Conservation (phyloP, 2,888 invertebrate species). For the Harpalus rufipes region DNA sequence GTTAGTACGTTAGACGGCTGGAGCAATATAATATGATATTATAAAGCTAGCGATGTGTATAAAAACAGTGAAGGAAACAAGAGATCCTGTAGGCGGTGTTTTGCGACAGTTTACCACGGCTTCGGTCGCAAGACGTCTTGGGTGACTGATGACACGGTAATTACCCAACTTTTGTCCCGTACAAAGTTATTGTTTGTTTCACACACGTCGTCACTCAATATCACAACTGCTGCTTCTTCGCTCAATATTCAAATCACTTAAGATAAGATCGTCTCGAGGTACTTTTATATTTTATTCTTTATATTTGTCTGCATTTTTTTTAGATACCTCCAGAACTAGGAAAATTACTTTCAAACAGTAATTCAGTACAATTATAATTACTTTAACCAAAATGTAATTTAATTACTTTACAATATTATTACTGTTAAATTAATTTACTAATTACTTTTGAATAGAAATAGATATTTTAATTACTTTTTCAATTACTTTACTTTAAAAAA, state of each 20-base stretch:
- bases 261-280: background rate
- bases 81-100: slow-evolving; percentile 2
- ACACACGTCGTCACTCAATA: slow-evolving; percentile 15
- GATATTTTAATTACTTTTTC: too few relatives aligned
- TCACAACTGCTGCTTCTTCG: background rate
- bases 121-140: background rate
- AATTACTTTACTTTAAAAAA: too few relatives aligned
- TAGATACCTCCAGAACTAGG: too few relatives aligned
- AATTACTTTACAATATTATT: too few relatives aligned
- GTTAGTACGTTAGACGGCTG: background rate
- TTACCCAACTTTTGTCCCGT: slow-evolving; percentile 18
- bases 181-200: slow-evolving; percentile 28
- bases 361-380: too few relatives aligned
- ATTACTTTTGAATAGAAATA: too few relatives aligned
- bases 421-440: too few relatives aligned
- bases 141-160: slow-evolving; percentile 26
- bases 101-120: slow-evolving; percentile 7
- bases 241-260: background rate
- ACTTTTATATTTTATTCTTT: background rate
- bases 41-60: slow-evolving; percentile 16
- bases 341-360: too few relatives aligned
- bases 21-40: background rate
- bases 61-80: slow-evolving; percentile 6
- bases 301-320: too few relatives aligned
- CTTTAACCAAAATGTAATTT: too few relatives aligned